A percentile compares a stretch with the other conserved stretches of the same genome.
These are phyloP conservation scores for Hyla sarda DNA, from an alignment of 2,113 vertebrate genomes.

Conservation along the genomic window DNA sequence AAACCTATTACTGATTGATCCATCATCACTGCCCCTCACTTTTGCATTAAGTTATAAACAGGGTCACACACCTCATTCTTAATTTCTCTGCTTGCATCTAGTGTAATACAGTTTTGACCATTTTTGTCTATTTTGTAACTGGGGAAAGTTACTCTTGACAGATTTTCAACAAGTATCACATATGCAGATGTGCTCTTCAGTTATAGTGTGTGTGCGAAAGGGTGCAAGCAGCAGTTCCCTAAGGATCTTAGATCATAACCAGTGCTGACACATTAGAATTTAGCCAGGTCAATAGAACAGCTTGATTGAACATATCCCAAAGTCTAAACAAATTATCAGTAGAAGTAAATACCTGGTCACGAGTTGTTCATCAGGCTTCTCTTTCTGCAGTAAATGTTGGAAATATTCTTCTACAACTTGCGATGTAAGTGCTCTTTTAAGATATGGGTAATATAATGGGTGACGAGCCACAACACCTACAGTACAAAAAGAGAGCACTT, in stretches of 20 bases:
- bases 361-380: slow-evolving; percentile 61
- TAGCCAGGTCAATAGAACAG: too few relatives aligned
- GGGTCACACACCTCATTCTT: not conserved
- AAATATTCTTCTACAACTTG: slow-evolving; percentile 80
- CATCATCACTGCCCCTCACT: not conserved
- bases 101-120: not conserved
- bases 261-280: too few relatives aligned
- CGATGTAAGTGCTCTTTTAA: slow-evolving; percentile 83
- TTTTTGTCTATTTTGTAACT: too few relatives aligned
- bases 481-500: slow-evolving; percentile 52
- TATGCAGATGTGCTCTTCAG: too few relatives aligned
- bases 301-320: too few relatives aligned
- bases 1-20: not conserved
- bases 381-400: slow-evolving; percentile 77
- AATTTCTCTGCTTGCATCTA: not conserved
- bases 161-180: too few relatives aligned
- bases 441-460: slow-evolving; percentile 82
- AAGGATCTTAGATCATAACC: too few relatives aligned
- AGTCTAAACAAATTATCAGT: too few relatives aligned
- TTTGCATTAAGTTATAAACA: not conserved
- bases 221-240: too few relatives aligned
- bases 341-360: slow-evolving; percentile 77
- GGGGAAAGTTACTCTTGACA: too few relatives aligned
- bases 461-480: slow-evolving; percentile 82
- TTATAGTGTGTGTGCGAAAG: too few relatives aligned